Conservation (phyloP, 1,140 invertebrate species). For the Aphis craccivora region DNA sequence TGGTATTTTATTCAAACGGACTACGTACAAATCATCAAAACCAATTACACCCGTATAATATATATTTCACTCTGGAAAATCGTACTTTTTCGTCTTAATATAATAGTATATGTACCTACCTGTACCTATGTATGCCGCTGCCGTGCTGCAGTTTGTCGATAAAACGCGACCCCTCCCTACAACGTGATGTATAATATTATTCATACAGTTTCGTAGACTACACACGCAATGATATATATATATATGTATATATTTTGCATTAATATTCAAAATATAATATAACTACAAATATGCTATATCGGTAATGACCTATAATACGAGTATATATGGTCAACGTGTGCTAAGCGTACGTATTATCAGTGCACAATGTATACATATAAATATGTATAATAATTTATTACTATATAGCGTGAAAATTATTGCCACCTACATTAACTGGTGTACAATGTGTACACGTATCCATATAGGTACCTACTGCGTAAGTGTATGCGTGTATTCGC, state of each 20-base stretch:
- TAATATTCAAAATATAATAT: slow-evolving; percentile 20
- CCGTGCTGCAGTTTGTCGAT: not conserved
- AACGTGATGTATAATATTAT: not conserved
- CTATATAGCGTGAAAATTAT: not conserved
- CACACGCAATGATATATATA: not conserved
- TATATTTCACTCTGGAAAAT: not conserved
- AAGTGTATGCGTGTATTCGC: not conserved
- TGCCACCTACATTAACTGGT: not conserved
- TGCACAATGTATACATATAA: not conserved
- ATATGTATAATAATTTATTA: not conserved
- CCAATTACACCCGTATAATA: not conserved
- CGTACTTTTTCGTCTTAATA: not conserved
- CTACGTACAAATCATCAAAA: not conserved
- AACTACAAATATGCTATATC: not conserved
- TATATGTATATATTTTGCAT: not conserved
- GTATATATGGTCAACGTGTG: not conserved
- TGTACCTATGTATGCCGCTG: too few relatives aligned
- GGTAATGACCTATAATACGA: not conserved
- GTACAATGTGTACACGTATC: not conserved
- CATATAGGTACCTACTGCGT: not conserved
- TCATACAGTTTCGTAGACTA: not conserved
- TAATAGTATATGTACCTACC: too few relatives aligned
- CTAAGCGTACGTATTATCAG: not conserved
- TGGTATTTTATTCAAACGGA: not conserved
- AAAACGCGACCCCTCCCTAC: not conserved